Percentiles rank a stretch among this genome's conserved stretches.
These are phyloP conservation scores for Pristionchus japonicus DNA, from an alignment of 2,888 invertebrate genomes.

Conservation along the genomic window DNA sequence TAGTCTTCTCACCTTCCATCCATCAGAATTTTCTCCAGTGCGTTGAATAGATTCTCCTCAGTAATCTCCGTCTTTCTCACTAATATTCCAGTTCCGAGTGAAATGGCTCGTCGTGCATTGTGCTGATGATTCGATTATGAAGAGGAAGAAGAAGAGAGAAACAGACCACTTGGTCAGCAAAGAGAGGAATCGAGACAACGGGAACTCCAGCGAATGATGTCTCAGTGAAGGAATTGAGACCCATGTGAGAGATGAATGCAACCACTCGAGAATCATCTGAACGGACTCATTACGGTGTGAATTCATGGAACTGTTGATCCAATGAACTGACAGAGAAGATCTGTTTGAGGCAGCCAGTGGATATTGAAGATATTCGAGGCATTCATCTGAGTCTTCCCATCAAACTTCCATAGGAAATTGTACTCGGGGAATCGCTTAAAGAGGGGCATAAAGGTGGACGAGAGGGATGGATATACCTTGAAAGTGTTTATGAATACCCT, in stretches of 20 bases:
- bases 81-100: not conserved
- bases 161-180: conserved; percentile 43
- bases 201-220: conserved; percentile 40
- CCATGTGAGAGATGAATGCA: conserved; percentile 44
- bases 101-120: not conserved
- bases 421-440: conserved; percentile 31
- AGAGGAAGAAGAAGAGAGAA: not conserved
- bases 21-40: not conserved
- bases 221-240: conserved; percentile 44
- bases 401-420: conserved; percentile 45
- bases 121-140: not conserved
- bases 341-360: conserved; percentile 66
- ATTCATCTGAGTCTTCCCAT: not conserved
- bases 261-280: conserved; percentile 39
- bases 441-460: conserved; percentile 38
- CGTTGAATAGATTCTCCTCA: not conserved
- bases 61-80: not conserved
- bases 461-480: not conserved
- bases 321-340: conserved; percentile 57
- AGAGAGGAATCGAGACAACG: conserved; percentile 38
- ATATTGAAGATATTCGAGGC: conserved; percentile 56
- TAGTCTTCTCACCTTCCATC: not conserved
- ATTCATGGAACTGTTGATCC: not conserved
- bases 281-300: too few species aligned
- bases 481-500: not conserved